Percentiles rank a stretch among this genome's conserved stretches.
phyloP scores from a whole-genome alignment of 2,797 vertebrate genomes.

The Xyrichtys novacula region DNA sequence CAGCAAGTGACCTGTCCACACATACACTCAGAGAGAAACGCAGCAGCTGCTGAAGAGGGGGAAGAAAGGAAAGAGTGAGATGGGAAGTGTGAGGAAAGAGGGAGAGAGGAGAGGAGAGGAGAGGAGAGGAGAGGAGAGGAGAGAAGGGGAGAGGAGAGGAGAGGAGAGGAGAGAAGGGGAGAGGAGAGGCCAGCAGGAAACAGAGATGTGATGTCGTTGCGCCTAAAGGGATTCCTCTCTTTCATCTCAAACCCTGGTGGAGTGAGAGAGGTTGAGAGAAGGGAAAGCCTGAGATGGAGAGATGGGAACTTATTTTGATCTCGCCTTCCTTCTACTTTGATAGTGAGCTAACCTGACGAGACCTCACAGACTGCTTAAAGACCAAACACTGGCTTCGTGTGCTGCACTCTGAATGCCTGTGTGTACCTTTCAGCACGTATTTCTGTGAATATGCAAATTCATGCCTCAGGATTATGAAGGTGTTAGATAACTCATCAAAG shows the following conservation, averaged over 20 bases:
- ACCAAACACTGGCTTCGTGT: constrained; percentile 42
- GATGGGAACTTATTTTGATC: constrained; percentile 65
- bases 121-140: no score
- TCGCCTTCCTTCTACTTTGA: constrained; percentile 48
- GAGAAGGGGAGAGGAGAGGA: background rate
- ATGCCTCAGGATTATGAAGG: constrained; percentile 1
- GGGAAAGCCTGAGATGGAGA: constrained; percentile 46
- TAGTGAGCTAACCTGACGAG: constrained; percentile 52
- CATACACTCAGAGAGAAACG: no score
- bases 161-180: background rate
- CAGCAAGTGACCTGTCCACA: no score
- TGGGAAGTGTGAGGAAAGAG: background rate
- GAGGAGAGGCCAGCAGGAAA: constrained; percentile 13
- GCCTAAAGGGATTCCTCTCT: constrained; percentile 63
- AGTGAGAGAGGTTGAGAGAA: constrained; percentile 39
- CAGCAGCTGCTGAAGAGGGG: no score
- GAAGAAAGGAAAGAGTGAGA: no score
- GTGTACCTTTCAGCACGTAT: constrained; percentile 5
- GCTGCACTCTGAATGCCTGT: constrained; percentile 5
- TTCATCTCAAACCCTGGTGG: constrained; percentile 56
- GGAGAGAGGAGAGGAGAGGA: background rate
- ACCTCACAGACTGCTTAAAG: constrained; percentile 53
- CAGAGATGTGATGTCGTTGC: constrained; percentile 25
- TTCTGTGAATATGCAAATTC: constrained; percentile 13
- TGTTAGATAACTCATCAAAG: constrained; percentile 36